Evolutionary conservation across 2,888 invertebrate species (phyloP).

Genomic region (Petrolisthes cinctipes): DNA sequence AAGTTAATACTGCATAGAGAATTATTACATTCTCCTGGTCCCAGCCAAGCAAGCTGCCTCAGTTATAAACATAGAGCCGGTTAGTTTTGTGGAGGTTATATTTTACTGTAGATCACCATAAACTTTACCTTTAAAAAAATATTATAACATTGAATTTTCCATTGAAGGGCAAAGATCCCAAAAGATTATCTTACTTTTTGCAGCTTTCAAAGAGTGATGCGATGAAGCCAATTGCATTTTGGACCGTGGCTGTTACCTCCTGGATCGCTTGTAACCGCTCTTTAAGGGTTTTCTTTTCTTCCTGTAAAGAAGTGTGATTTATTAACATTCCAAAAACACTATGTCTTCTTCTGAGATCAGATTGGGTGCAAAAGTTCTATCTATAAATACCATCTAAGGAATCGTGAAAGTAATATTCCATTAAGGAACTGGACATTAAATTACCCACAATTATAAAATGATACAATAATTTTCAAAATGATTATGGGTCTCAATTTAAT

Average conservation of each 20-base stretch:
- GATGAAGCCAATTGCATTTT: slow-evolving; percentile 75
- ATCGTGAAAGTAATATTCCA: slow-evolving; percentile 9
- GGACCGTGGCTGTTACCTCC: slow-evolving; percentile 96
- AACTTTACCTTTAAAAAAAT: too few relatives aligned
- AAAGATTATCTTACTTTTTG: slow-evolving; percentile 74
- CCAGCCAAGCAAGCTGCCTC: too few relatives aligned
- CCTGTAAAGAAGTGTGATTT: slow-evolving; percentile 72
- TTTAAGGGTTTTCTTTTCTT: slow-evolving; percentile 94
- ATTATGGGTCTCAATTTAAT: too few relatives aligned
- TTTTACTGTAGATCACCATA: too few relatives aligned
- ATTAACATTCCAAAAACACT: slow-evolving; percentile 1
- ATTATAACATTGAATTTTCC: too few relatives aligned
- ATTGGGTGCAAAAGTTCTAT: slow-evolving; percentile 7
- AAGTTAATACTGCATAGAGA: too few relatives aligned
- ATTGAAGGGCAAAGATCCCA: too few relatives aligned
- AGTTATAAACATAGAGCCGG: too few relatives aligned
- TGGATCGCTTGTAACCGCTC: slow-evolving; percentile 95
- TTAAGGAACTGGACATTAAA: background rate
- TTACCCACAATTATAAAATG: too few relatives aligned
- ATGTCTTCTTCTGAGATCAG: background rate
- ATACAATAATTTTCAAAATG: too few relatives aligned
- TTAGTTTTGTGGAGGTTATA: too few relatives aligned
- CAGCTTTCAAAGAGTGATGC: slow-evolving; percentile 65
- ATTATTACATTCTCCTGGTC: too few relatives aligned
- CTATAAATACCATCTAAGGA: background rate